Evolutionary conservation across 2,797 vertebrate genomes (phyloP).

Genomic region (Okamejei kenojei): DNA sequence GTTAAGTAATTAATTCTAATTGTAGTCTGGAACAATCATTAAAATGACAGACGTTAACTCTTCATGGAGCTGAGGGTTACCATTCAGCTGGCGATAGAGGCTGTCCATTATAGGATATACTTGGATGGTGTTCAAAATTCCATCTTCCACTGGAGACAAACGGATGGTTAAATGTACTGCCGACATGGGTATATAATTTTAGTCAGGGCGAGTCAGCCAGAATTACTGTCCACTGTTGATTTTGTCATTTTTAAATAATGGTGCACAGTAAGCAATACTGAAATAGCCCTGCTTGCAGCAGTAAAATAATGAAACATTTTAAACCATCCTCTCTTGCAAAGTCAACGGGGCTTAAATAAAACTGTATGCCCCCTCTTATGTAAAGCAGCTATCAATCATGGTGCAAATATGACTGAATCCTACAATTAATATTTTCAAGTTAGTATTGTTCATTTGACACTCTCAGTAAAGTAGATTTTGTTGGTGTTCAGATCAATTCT

Average conservation of each 20-base stretch:
- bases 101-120: background rate
- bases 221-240: conserved; percentile 11
- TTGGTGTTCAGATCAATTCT: too few species aligned
- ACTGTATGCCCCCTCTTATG: background rate
- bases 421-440: background rate
- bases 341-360: background rate
- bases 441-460: background rate
- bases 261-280: background rate
- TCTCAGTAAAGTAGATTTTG: background rate
- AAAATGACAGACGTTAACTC: conserved; percentile 27
- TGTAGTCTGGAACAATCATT: conserved; percentile 29
- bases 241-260: conserved; percentile 2
- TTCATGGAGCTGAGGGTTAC: background rate
- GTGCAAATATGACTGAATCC: background rate
- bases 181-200: background rate
- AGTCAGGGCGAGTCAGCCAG: background rate
- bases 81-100: too few species aligned
- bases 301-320: background rate
- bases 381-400: background rate
- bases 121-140: background rate
- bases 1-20: conserved; percentile 36
- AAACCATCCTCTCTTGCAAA: background rate
- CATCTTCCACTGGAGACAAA: background rate
- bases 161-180: background rate
- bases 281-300: background rate